Evolutionary conservation across 2,797 vertebrate genomes (phyloP), one percentile per base, ranked within the genome.

Genomic region (Sphenodon punctatus): DNA sequence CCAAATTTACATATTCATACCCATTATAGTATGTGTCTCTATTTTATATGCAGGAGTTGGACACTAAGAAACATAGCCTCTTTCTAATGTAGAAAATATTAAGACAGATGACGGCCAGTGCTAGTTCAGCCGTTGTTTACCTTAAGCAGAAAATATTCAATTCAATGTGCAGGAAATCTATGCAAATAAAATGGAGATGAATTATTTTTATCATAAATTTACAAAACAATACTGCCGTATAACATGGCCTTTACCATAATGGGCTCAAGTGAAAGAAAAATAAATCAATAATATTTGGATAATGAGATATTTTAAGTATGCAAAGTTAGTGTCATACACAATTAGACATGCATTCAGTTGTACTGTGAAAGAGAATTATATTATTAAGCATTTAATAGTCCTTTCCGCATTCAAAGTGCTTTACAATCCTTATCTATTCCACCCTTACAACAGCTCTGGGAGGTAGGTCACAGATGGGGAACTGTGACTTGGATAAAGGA

Each of bases 201-300:
- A 70, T 60, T 76, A 7, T 75, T 89, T 86, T 71, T 23, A 58
- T 88, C 81, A 84, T 66, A 78, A 80, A 78, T 71, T 13, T 66
- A 72, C 67, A 71, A 16, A 49, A 3, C 17, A 73, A 25, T 59
- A 82, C 72, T 72, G 45, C 51, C 34, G 41, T 58, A 41, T 51
- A 76, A 64, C 11, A 42, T 67, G 25, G 58, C 12, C 58, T 48
- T 76, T 41, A 70, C 11, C 63, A 19, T 68, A 87, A 59, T 7
- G 58, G 27, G 69, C 82, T 39, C 0, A 6, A 67, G 75, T 68
- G 0, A 75, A 77, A 73, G 81, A 83, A 67, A n/a, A n/a, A n/a
- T 75, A 23, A 73, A 65, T 88, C 84, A 70, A 75, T 82, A 74
- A 74, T 55, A 8, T 39, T 67, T 63, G 32, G 85, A 12, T n/a